A percentile compares a stretch with the other conserved stretches of the same genome.
phyloP scores from a whole-genome alignment of 2,888 invertebrate species.

The Dione juno region DNA sequence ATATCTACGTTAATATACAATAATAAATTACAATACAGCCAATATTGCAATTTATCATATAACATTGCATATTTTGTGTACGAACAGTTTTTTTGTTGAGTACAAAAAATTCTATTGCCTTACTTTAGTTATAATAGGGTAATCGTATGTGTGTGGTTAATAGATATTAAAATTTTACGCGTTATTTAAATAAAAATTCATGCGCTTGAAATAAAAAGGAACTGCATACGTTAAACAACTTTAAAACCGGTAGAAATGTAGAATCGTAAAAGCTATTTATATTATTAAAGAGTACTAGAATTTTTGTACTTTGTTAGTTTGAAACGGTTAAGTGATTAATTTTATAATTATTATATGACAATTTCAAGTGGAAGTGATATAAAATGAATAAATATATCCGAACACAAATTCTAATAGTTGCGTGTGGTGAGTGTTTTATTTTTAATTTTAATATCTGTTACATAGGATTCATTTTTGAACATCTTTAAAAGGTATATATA shows the following conservation, averaged over 20 bases:
- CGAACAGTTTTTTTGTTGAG: background rate
- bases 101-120: background rate
- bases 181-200: too few relatives aligned
- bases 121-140: background rate
- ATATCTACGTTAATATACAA: too few relatives aligned
- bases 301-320: background rate
- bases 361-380: background rate
- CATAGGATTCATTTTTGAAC: background rate
- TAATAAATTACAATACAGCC: too few relatives aligned
- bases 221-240: background rate
- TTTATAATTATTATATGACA: background rate
- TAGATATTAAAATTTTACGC: background rate
- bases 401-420: constrained; percentile 49
- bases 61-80: too few relatives aligned
- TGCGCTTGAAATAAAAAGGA: background rate
- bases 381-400: constrained; percentile 34
- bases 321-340: background rate
- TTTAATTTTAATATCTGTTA: background rate
- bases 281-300: background rate
- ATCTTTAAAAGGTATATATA: too few relatives aligned
- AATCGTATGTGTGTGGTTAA: background rate
- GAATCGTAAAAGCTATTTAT: background rate
- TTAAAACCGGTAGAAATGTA: background rate
- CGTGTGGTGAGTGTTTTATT: constrained; percentile 43
- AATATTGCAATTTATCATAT: background rate